Percentiles rank a stretch among this genome's conserved stretches.
phyloP scores from a whole-genome alignment of 2,113 vertebrate species.

The Taurulus bubalis region DNA sequence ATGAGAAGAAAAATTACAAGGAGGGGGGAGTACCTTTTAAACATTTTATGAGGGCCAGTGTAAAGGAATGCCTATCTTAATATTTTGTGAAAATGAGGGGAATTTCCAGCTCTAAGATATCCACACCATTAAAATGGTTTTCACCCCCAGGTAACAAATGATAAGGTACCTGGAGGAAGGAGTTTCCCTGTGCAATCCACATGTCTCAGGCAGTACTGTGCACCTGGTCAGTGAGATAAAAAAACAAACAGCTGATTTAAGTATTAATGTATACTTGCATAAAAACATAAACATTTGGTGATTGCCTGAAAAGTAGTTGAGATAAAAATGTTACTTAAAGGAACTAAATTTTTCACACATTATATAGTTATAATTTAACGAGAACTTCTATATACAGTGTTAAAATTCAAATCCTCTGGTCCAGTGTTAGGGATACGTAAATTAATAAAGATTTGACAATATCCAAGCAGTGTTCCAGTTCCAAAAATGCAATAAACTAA shows the following conservation, averaged over 20 bases:
- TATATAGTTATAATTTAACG: background rate
- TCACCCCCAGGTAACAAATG: constrained; percentile 42
- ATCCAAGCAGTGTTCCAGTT: background rate
- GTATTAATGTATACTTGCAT: background rate
- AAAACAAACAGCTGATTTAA: constrained; percentile 13
- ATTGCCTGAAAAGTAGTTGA: background rate
- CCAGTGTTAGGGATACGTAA: background rate
- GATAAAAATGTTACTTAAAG: background rate
- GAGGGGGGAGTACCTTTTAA: constrained; percentile 44
- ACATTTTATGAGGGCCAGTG: constrained; percentile 35
- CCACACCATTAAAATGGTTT: constrained; percentile 46
- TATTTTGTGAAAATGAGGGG: constrained; percentile 60
- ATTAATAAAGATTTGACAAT: background rate
- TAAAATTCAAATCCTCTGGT: background rate
- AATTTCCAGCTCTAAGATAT: constrained; percentile 57
- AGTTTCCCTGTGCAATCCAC: constrained; percentile 88
- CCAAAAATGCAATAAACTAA: background rate
- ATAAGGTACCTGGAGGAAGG: constrained; percentile 90
- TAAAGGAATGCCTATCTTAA: constrained; percentile 46
- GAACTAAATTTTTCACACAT: background rate
- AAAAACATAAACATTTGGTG: background rate
- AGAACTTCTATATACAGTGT: background rate
- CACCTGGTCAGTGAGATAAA: constrained; percentile 77
- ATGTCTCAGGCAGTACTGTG: constrained; percentile 89
- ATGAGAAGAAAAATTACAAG: constrained; percentile 56